Evolutionary conservation across 1,140 invertebrate genomes (phyloP).

Genomic region (Cheumatopsyche charites): DNA sequence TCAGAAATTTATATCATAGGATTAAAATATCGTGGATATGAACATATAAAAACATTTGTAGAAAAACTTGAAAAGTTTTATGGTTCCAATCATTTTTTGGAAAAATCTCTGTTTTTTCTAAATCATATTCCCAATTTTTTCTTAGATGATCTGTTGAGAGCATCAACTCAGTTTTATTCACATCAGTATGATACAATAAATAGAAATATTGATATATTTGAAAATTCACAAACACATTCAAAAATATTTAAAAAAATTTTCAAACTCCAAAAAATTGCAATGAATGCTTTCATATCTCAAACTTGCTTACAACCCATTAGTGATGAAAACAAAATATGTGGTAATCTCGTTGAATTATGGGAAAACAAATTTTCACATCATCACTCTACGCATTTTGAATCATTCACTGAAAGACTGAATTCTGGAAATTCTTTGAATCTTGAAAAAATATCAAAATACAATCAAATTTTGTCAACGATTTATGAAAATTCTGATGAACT

Average conservation of each 20-base stretch:
- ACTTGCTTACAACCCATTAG: constrained; percentile 59
- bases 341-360: constrained; percentile 54
- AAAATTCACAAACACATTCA: constrained; percentile 60
- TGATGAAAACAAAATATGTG: constrained; percentile 56
- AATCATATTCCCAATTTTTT: constrained; percentile 70
- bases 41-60: constrained; percentile 57
- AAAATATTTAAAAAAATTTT: constrained; percentile 59
- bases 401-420: constrained; percentile 60
- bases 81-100: constrained; percentile 55
- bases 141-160: constrained; percentile 70
- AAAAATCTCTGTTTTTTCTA: constrained; percentile 66
- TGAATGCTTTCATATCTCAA: constrained; percentile 60
- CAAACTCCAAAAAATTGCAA: constrained; percentile 57
- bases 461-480: constrained; percentile 48
- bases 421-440: constrained; percentile 58
- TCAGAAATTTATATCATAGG: constrained; percentile 92
- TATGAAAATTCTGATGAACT: constrained; percentile 53
- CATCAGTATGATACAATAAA: constrained; percentile 69
- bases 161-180: constrained; percentile 68
- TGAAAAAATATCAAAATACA: constrained; percentile 56
- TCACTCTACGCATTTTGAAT: constrained; percentile 56
- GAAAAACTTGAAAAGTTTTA: constrained; percentile 60
- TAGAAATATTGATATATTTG: constrained; percentile 67
- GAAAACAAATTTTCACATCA: constrained; percentile 54
- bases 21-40: constrained; percentile 65